Conservation (phyloP, 1,140 invertebrate genomes). For the Lucilia cuprina region DNA sequence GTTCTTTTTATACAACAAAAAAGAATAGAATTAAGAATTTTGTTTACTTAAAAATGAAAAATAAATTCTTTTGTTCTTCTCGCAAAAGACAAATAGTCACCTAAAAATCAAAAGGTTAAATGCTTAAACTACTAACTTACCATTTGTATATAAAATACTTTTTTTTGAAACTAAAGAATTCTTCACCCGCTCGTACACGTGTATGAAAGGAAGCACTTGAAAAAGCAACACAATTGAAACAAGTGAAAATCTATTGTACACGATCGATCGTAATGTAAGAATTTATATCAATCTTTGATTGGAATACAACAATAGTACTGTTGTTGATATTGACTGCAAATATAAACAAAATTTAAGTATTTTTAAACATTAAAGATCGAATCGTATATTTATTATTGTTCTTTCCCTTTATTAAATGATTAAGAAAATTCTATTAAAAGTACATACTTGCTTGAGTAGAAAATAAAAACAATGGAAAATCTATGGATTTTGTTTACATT, state of each 20-base stretch:
- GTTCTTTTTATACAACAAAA: neutral
- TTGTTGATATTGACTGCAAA: neutral
- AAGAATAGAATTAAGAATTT: neutral
- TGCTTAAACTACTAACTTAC: neutral
- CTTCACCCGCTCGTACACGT: neutral
- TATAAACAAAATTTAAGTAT: neutral
- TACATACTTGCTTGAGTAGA: neutral
- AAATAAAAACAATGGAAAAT: neutral
- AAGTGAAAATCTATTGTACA: neutral
- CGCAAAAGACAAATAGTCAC: neutral
- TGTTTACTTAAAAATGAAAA: neutral
- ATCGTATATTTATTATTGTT: neutral
- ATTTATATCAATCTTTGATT: neutral
- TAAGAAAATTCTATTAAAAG: too few relatives aligned
- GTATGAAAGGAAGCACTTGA: neutral
- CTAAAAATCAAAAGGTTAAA: neutral
- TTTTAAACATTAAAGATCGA: neutral
- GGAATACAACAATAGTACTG: neutral
- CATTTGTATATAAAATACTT: neutral
- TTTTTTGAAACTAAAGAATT: neutral
- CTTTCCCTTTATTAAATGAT: neutral
- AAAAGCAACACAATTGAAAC: neutral
- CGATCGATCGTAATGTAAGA: neutral
- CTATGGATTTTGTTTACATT: neutral
- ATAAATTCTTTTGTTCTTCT: neutral